Conservation (phyloP, 2,797 vertebrate genomes). For the Geotrypetes seraphini region DNA sequence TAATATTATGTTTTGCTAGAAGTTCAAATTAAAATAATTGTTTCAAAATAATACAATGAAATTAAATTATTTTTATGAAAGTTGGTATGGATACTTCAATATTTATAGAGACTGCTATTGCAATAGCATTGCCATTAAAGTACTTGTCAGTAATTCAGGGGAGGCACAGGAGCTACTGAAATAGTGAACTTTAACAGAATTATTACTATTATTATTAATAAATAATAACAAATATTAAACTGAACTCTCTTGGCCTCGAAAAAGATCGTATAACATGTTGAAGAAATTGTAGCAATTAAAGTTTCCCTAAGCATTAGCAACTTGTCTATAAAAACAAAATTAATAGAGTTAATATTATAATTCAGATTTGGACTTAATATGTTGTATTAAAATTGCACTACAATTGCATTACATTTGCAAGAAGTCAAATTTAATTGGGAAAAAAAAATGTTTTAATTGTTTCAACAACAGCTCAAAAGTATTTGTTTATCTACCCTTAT, state of each 20-base stretch:
- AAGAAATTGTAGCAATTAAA: background rate
- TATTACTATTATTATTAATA: slow-evolving; percentile 26
- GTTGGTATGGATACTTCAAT: background rate
- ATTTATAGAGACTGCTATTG: background rate
- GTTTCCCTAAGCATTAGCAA: background rate
- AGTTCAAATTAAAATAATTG: slow-evolving; percentile 4
- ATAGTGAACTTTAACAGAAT: slow-evolving; percentile 23
- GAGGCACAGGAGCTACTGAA: slow-evolving; percentile 2
- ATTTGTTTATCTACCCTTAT: too few species aligned
- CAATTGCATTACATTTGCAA: too few species aligned
- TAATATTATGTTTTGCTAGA: too few species aligned
- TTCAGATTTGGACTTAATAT: too few species aligned
- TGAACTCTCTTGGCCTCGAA: slow-evolving; percentile 14
- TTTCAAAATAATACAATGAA: background rate
- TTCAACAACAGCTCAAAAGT: too few species aligned
- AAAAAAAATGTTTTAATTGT: too few species aligned
- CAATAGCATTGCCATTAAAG: slow-evolving; percentile 7
- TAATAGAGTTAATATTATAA: too few species aligned
- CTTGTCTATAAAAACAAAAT: background rate
- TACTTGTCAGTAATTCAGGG: background rate
- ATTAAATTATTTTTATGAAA: too few species aligned
- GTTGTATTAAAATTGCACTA: too few species aligned
- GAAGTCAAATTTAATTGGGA: too few species aligned
- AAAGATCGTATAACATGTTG: slow-evolving; percentile 1
- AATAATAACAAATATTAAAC: slow-evolving; percentile 31